phyloP scores from a whole-genome alignment of 1,140 invertebrate genomes.

The Trichogramma pretiosum region DNA sequence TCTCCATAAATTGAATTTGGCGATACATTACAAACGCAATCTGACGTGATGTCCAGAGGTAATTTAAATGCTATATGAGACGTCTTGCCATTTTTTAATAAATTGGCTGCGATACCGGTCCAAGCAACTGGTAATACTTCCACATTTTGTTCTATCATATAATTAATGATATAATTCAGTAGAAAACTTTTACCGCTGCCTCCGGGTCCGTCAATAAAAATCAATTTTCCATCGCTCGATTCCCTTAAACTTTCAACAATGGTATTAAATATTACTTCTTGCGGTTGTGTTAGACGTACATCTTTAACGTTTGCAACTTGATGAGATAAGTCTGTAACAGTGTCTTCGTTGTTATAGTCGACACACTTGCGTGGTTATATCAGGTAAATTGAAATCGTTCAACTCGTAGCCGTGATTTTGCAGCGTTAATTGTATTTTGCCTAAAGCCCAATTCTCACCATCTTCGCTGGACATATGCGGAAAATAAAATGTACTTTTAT shows the following conservation, averaged over 20 bases:
- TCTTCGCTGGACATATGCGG: constrained; percentile 1
- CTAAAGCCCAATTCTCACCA: constrained; percentile 10
- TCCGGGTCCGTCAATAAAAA: constrained; percentile 23
- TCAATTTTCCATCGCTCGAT: constrained; percentile 5
- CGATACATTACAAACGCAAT: constrained; percentile 11
- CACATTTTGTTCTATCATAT: neutral
- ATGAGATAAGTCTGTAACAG: neutral
- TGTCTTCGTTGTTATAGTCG: no score
- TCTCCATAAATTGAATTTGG: constrained; percentile 6
- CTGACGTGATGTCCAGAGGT: constrained; percentile 16
- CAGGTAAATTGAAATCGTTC: constrained; percentile 13
- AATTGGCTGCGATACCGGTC: constrained; percentile 29
- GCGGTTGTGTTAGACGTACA: neutral
- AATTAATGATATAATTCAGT: constrained; percentile 20
- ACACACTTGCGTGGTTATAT: neutral
- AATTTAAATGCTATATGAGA: constrained; percentile 27
- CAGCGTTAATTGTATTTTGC: constrained; percentile 4
- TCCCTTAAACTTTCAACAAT: neutral
- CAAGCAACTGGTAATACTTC: constrained; percentile 20
- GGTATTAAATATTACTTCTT: neutral
- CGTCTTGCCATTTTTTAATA: constrained; percentile 25
- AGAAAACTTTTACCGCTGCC: constrained; percentile 28
- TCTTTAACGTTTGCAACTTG: neutral
- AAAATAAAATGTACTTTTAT: constrained; percentile 6
- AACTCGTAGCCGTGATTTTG: no score